Evolutionary conservation across 2,888 invertebrate genomes (phyloP).

Genomic region (Dysmachus trigonus): DNA sequence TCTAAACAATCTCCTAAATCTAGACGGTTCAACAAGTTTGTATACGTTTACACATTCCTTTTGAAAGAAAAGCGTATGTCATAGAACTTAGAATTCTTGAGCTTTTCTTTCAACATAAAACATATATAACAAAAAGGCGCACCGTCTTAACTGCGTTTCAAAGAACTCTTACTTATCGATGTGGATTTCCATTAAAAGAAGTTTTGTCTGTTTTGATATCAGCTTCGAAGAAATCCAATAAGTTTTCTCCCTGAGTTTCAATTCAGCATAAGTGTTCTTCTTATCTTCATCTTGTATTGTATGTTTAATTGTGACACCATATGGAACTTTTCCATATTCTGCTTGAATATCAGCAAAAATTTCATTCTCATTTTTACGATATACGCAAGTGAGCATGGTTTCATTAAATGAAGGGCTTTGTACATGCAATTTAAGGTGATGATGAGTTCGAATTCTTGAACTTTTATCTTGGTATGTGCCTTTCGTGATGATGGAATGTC

Average conservation of each 20-base stretch:
- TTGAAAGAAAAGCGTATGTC: background rate
- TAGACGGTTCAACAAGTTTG: background rate
- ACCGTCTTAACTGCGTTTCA: background rate
- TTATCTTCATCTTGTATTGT: slow-evolving; percentile 69
- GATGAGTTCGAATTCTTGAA: slow-evolving; percentile 70
- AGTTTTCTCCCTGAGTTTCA: slow-evolving; percentile 73
- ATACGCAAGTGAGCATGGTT: slow-evolving; percentile 72
- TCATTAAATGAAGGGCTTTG: slow-evolving; percentile 79
- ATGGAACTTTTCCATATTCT: slow-evolving; percentile 70
- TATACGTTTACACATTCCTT: no score
- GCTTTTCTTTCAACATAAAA: no score
- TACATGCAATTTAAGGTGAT: slow-evolving; percentile 74
- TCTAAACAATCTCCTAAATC: background rate
- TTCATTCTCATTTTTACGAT: slow-evolving; percentile 75
- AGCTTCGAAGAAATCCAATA: slow-evolving; percentile 75
- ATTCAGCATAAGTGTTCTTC: slow-evolving; percentile 72
- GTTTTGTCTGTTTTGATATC: slow-evolving; percentile 73
- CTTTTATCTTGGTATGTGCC: slow-evolving; percentile 82
- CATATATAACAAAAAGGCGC: no score
- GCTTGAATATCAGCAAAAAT: slow-evolving; percentile 75
- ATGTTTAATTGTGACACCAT: slow-evolving; percentile 74
- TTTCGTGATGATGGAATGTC: slow-evolving; percentile 70
- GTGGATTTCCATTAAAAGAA: slow-evolving; percentile 76
- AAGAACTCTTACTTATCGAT: slow-evolving; percentile 74
- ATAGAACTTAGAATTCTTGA: no score